Evolutionary conservation across 2,113 vertebrate species (phyloP).

Genomic region (Baryphthengus martii): DNA sequence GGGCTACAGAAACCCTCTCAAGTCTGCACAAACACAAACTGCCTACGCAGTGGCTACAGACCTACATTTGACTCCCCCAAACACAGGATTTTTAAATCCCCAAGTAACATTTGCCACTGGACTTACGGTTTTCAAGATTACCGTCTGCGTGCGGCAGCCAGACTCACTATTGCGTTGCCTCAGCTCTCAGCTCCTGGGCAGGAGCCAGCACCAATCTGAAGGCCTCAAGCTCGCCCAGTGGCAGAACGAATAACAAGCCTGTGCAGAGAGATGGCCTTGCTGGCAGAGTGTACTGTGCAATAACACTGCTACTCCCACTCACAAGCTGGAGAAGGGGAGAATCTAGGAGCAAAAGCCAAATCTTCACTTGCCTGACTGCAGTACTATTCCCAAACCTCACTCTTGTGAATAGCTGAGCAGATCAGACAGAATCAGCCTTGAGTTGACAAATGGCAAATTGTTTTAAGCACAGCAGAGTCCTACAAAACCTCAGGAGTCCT

Average conservation of each 20-base stretch:
- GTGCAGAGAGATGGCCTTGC: neutral
- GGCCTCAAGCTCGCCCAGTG: fast-evolving
- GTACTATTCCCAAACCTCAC: neutral
- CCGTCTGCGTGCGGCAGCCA: neutral
- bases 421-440: neutral
- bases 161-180: fast-evolving
- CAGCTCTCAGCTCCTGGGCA: fast-evolving
- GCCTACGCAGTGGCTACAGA: neutral
- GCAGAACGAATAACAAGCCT: neutral
- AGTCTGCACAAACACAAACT: neutral
- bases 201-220: neutral
- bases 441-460: neutral
- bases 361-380: neutral
- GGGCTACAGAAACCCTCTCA: neutral
- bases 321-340: neutral
- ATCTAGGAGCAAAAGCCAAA: neutral
- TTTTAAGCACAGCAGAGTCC: neutral
- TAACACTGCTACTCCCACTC: neutral
- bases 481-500: neutral
- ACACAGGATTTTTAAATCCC: neutral
- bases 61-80: neutral
- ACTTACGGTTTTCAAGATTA: neutral
- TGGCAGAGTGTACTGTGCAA: fast-evolving
- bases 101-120: neutral
- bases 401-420: neutral